Base-by-base conservation (phyloP, 2,797 vertebrate genomes). In the Xyrichtys novacula region DNA sequence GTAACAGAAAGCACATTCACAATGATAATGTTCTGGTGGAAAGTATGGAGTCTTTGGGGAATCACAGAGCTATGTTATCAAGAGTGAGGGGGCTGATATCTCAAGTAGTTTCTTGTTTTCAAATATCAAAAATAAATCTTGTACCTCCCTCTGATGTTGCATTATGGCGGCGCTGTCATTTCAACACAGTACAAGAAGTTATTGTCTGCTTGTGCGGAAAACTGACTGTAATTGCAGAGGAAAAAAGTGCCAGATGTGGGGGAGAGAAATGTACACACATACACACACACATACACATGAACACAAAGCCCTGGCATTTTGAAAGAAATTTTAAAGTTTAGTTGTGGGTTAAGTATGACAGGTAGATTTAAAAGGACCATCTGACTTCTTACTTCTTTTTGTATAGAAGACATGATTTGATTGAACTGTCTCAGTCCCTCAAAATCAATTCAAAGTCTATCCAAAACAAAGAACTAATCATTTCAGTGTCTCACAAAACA, bases 281-380 rank as follows among this genome's bases (percentile, higher is more conserved):
- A n/a, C n/a, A n/a, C n/a, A n/a, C n/a, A n/a, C n/a, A n/a, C n/a
- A n/a, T n/a, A n/a, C n/a, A n/a, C n/a, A n/a, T n/a, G n/a, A n/a
- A n/a, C n/a, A 88, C 64, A 80, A 83, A 85, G 76, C 54, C 20
- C 40, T 81, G 86, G 68, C 80, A 88, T 90, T 88, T 87, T 66
- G 68, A 85, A 78, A 76, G 71, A 84, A 81, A 83, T 74, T 44
- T 9, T 81, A 69, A 34, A 66, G 76, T 78, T 88, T 53, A 80
- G 75, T 63, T 3, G 42, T 75, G 60, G 76, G 78, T 85, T 80
- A 75, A 86, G 76, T 78, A 59, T 83, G 78, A 85, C 81, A 86
- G 84, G 64, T 78, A 74, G 67, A 86, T 65, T 71, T 69, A 79
- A 76, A 65, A 78, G 44, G 57, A 71, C 3, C 4, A 54, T 71